Evolutionary conservation across 2,888 invertebrate genomes (phyloP), one percentile per base, ranked within the genome.

Genomic region (Agonopterix alstromeriana): DNA sequence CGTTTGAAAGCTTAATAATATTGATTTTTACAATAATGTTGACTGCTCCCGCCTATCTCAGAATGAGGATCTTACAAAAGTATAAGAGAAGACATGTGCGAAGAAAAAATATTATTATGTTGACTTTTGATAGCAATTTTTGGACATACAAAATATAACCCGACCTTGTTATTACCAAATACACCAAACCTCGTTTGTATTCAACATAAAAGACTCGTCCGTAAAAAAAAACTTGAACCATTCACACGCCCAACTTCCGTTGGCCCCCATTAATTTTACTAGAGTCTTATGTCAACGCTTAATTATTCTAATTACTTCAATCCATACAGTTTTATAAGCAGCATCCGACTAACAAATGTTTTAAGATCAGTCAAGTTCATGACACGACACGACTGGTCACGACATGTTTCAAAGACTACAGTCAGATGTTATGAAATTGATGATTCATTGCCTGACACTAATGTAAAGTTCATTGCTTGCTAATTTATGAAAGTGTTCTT

Each of bases 341-440:
- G 69, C 73, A 73, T 70, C 63, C 64, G 63, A 63, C 62, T 65
- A 68, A 78, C 78, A 77, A 82, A 82, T 75, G 74, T 64, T 61
- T 55, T 52, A 57, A 66, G 72, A 77, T 78, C 71, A 76, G 73
- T 81, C 82, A 84, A 82, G 84, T 85, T 82, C 83, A 75, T 61
- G 77, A 79, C 78, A 73, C 55, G 82, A 65, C 65, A 63, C 60
- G 73, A 84, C 87, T 67, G 73, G 87, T 87, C 87, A 79, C 77
- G 83, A 85, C 87, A 73, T 75, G 86, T 79, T 72, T 75, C 65
- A 65, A 62, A 65, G 10, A 10, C 10, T n/a, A 10, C 27, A 27
- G 27, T 27, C 27, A 70, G 65, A 73, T 73, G 76, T 79, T 73
- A 73, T 73, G 70, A 74, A 73, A 72, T 72, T 69, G 59, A 72